Conservation (phyloP, 2,797 vertebrate species). For the Diplodus sargus region DNA sequence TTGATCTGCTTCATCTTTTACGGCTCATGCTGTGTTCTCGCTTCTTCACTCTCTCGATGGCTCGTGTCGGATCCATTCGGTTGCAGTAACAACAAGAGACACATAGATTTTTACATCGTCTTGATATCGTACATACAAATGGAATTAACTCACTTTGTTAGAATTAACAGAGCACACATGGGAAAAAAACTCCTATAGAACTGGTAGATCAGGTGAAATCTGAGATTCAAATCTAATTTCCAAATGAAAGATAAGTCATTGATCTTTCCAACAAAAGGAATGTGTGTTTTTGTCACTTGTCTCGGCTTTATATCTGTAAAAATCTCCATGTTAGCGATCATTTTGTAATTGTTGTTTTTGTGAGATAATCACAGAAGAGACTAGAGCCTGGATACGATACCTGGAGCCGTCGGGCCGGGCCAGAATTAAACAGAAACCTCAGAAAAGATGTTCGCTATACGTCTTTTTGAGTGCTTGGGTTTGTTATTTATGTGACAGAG, state of each 20-base stretch:
- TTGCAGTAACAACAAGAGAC: not conserved
- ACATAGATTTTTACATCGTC: not conserved
- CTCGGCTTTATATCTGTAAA: not conserved
- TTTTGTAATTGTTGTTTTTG: no score
- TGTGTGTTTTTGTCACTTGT: not conserved
- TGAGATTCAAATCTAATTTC: not conserved
- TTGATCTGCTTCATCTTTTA: not conserved
- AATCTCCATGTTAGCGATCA: not conserved
- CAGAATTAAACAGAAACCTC: no score
- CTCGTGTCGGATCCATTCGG: no score
- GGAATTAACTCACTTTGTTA: not conserved
- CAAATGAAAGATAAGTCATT: not conserved
- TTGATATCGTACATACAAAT: not conserved
- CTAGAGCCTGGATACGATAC: no score
- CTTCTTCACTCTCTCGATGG: not conserved
- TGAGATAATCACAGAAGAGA: not conserved
- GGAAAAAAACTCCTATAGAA: not conserved
- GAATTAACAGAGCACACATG: no score
- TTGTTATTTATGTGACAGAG: no score
- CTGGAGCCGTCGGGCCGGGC: no score
- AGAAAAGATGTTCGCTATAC: no score
- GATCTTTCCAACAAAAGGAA: not conserved
- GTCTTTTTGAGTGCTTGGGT: no score
- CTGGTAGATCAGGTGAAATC: not conserved
- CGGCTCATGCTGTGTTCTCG: not conserved